Conservation (phyloP, 1,140 invertebrate genomes). For the Harlomillsia oculata region DNA sequence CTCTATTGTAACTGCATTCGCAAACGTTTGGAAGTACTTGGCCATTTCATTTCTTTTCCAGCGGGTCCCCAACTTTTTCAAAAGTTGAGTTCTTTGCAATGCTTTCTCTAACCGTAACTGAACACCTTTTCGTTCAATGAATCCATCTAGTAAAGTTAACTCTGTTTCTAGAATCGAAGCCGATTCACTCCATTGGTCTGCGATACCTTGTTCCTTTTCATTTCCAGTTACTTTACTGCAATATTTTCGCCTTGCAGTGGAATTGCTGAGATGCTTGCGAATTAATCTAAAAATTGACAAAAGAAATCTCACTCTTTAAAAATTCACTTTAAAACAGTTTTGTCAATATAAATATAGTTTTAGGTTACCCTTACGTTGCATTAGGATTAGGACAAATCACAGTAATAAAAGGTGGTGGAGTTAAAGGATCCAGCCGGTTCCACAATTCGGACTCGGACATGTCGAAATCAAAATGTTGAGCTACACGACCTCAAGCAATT, state of each 20-base stretch:
- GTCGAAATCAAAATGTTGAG: too few species aligned
- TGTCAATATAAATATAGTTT: neutral
- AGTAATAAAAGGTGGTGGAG: constrained; percentile 20
- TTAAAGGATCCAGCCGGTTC: constrained; percentile 10
- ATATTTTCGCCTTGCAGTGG: neutral
- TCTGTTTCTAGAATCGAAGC: constrained; percentile 1
- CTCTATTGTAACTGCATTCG: neutral
- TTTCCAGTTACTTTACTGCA: neutral
- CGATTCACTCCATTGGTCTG: neutral
- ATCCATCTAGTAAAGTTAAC: constrained; percentile 17
- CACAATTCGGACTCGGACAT: constrained; percentile 16
- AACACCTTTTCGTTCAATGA: constrained; percentile 23
- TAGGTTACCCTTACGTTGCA: neutral
- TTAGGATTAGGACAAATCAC: neutral
- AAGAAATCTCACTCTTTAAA: neutral
- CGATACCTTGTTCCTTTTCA: neutral
- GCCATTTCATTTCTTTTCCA: constrained; percentile 23
- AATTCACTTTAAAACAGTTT: neutral
- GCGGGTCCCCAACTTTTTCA: constrained; percentile 14
- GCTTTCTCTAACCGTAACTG: constrained; percentile 30
- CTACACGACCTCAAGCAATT: too few species aligned
- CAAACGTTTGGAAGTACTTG: neutral
- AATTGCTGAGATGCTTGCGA: neutral
- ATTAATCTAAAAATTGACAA: neutral
- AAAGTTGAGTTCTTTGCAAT: constrained; percentile 15